Evolutionary conservation across 1,140 invertebrate species (phyloP), one percentile per base, ranked within the genome.

Genomic region (Drosophila nasuta): DNA sequence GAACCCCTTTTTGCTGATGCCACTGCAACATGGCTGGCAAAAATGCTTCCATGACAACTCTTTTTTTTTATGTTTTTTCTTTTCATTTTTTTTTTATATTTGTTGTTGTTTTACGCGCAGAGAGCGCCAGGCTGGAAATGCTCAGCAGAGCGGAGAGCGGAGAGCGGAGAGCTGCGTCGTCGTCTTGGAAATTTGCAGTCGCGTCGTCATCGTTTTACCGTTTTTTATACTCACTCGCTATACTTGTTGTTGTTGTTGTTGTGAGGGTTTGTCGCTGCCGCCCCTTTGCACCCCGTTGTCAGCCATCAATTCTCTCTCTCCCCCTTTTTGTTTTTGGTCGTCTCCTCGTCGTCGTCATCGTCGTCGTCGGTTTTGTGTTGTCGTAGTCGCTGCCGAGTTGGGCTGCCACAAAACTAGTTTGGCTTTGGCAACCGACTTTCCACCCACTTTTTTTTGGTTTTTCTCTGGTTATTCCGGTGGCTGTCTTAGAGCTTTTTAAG

Each of bases 361-460:
- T 25, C 20, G 20, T 25, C 20, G 20, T 25, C 20, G 20, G 20
- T 25, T 25, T 25, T 25, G 20, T 69, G 72, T 56, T 71, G 80
- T 68, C 74, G 77, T 67, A 64, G 72, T 66, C 66, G 81, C 75
- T 75, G 81, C 81, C 79, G 78, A 59, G 68, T 63, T 66, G 74
- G 73, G 67, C 68, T 79, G 77, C 77, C 77, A 48, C 83, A 88
- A 88, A 88, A 88, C 83, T 88, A 88, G 83, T 88, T 88, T 88
- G 81, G 83, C 85, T 88, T 87, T 87, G 76, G 82, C 56, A 81
- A 81, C 77, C 82, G 71, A 79, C 81, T 88, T 86, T 86, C 82
- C 85, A 88, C 83, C 83, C 83, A 88, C 85, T 89, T 89, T 88
- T 82, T 52, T 71, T 64, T 87, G 86, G 79, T 89, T 69, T 62